Percentiles rank a stretch among this genome's conserved stretches.
Conservation (phyloP, 2,888 invertebrate genomes). For the Actias luna region DNA sequence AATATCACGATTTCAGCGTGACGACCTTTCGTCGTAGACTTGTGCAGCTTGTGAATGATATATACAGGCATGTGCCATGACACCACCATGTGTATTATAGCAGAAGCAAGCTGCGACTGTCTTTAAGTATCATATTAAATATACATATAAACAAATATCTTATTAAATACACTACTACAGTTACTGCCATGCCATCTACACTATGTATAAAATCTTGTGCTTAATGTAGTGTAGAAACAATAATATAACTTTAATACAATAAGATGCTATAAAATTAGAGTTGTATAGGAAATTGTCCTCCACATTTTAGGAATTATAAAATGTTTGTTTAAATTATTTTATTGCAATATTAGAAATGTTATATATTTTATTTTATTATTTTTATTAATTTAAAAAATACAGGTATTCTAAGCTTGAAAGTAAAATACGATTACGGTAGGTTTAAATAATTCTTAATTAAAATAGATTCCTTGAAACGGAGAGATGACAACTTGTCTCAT, state of each 20-base stretch:
- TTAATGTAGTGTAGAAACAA: too few species aligned
- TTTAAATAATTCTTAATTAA: too few species aligned
- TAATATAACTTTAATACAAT: not conserved
- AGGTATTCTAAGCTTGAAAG: too few species aligned
- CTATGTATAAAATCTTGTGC: too few species aligned
- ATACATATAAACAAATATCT: not conserved
- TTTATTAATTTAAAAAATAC: too few species aligned
- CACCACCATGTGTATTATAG: not conserved
- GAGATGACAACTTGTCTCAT: too few species aligned
- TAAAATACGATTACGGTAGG: too few species aligned
- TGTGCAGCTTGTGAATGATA: conserved; percentile 55
- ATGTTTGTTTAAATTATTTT: not conserved
- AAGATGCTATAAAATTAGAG: not conserved
- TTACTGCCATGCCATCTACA: not conserved
- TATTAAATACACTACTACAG: not conserved
- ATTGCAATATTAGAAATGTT: not conserved
- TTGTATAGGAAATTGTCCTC: not conserved
- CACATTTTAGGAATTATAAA: not conserved
- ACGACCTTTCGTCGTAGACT: conserved; percentile 58
- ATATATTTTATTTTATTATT: too few species aligned
- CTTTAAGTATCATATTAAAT: not conserved
- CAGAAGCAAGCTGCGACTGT: not conserved
- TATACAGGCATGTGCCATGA: conserved; percentile 42
- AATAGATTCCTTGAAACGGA: too few species aligned
- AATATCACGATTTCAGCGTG: conserved; percentile 55